These are phyloP conservation scores for Paguma larvata DNA, from an alignment of 2,797 vertebrate species.

Conservation along the genomic window DNA sequence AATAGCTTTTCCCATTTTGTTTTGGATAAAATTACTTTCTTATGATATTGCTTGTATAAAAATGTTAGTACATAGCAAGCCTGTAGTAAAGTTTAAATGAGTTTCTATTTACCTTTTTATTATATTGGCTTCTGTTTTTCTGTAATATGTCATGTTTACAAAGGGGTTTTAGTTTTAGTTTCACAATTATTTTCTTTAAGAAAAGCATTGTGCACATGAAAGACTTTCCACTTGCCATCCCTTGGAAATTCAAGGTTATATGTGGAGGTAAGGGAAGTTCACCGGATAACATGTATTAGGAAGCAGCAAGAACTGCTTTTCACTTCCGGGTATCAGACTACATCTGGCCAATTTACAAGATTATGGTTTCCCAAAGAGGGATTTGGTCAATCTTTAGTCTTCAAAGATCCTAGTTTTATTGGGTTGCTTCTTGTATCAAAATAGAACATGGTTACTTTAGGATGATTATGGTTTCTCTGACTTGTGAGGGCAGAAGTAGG, in stretches of 20 bases:
- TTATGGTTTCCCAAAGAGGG: slow-evolving; percentile 28
- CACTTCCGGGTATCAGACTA: neutral
- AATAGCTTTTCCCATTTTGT: slow-evolving; percentile 68
- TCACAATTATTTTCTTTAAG: slow-evolving; percentile 74
- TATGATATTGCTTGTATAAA: slow-evolving; percentile 67
- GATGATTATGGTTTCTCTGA: neutral
- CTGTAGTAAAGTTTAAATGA: slow-evolving; percentile 71
- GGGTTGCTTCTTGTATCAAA: neutral
- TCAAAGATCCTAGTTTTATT: slow-evolving; percentile 21
- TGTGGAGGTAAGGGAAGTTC: neutral
- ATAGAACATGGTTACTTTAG: neutral
- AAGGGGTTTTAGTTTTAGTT: slow-evolving; percentile 68
- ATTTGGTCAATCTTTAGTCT: slow-evolving; percentile 3
- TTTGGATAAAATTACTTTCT: slow-evolving; percentile 76
- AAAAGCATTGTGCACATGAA: slow-evolving; percentile 58
- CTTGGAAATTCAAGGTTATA: neutral
- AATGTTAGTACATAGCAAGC: slow-evolving; percentile 59
- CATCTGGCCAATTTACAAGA: neutral
- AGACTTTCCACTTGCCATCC: slow-evolving; percentile 22
- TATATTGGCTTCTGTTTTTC: slow-evolving; percentile 60
- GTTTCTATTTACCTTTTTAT: slow-evolving; percentile 65
- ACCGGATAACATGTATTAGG: neutral
- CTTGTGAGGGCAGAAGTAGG: neutral
- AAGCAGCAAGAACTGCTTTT: neutral
- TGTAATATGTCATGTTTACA: slow-evolving; percentile 69